Percentiles rank a stretch among this genome's conserved stretches.
These are phyloP conservation scores for Syngnathoides biaculeatus DNA, from an alignment of 2,113 vertebrate species.

Conservation along the genomic window DNA sequence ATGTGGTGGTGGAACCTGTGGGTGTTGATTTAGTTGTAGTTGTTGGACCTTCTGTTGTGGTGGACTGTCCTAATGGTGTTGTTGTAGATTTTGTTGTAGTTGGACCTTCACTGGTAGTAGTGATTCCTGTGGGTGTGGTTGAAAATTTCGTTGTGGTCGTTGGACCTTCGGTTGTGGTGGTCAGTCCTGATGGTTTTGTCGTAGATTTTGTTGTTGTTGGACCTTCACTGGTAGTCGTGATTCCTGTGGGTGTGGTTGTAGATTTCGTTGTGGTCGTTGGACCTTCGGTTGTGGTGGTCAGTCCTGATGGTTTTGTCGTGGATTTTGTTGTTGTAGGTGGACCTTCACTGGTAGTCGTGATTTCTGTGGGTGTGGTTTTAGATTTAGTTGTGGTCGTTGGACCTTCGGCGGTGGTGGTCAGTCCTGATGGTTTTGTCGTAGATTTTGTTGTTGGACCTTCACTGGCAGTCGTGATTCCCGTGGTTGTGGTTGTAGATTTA, in stretches of 20 bases:
- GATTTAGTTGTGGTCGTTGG: neutral
- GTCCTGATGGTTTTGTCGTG: neutral
- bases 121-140: too few species aligned
- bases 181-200: neutral
- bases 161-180: neutral
- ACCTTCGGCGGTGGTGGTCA: neutral
- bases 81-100: too few species aligned
- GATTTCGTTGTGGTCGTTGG: neutral
- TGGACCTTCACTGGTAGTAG: too few species aligned
- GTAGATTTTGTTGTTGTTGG: neutral
- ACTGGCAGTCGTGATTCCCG: neutral
- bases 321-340: neutral
- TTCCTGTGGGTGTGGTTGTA: neutral
- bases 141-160: neutral
- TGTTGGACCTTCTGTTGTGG: too few species aligned
- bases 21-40: too few species aligned
- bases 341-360: neutral
- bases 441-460: constrained; percentile 1
- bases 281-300: neutral
- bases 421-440: neutral
- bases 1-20: too few species aligned
- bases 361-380: neutral
- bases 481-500: neutral
- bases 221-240: neutral
- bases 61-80: too few species aligned